Evolutionary conservation across 2,113 vertebrate genomes (phyloP).

Genomic region (Micronycteris hirsuta): DNA sequence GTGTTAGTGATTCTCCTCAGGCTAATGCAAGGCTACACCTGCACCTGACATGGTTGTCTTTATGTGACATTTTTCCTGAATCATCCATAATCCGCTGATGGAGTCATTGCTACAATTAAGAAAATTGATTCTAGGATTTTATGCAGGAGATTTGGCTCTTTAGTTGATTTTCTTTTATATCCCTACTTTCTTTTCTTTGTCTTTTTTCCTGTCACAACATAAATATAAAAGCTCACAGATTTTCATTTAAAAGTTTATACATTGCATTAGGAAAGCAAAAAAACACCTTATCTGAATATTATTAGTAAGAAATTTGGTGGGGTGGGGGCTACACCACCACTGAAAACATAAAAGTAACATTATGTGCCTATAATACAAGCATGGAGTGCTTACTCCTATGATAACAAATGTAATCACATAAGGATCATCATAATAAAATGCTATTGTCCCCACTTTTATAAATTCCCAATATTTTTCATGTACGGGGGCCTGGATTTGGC

Average conservation of each 20-base stretch:
- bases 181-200: neutral
- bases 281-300: neutral
- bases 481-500: neutral
- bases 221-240: neutral
- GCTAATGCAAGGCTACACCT: accelerated
- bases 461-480: neutral
- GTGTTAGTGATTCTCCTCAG: neutral
- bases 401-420: neutral
- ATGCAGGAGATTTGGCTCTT: neutral
- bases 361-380: neutral
- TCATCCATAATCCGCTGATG: neutral
- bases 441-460: neutral
- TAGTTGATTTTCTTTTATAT: neutral
- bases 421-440: neutral
- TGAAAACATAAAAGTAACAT: neutral
- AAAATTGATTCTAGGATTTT: neutral
- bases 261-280: neutral
- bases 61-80: neutral
- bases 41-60: neutral
- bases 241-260: neutral
- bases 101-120: neutral
- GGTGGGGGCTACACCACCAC: neutral
- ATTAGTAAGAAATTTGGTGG: neutral
- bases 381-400: neutral
- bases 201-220: neutral